These are phyloP conservation scores for Tetraodon nigroviridis DNA, from an alignment of 2,113 vertebrate genomes.

Conservation along the genomic window DNA sequence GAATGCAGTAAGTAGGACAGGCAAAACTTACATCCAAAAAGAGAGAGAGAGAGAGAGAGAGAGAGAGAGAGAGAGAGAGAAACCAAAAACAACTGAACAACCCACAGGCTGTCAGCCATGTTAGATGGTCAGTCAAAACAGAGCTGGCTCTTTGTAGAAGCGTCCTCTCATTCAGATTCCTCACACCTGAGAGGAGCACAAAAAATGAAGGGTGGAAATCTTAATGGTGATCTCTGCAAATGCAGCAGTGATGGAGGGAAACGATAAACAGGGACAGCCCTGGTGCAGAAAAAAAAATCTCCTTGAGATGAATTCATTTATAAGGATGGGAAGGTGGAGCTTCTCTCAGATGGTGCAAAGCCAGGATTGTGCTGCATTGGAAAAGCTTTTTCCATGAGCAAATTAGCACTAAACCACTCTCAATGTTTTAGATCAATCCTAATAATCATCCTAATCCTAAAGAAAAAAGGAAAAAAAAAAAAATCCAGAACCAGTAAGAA, in stretches of 20 bases:
- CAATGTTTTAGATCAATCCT: not conserved
- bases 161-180: slow-evolving; percentile 19
- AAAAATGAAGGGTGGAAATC: slow-evolving; percentile 16
- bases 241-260: slow-evolving; percentile 8
- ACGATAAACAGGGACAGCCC: slow-evolving; percentile 28
- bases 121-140: slow-evolving; percentile 45
- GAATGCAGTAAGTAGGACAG: slow-evolving; percentile 68
- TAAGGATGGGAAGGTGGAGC: slow-evolving; percentile 33
- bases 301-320: slow-evolving; percentile 29
- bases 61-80: not conserved
- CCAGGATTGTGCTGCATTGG: not conserved
- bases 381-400: slow-evolving; percentile 1
- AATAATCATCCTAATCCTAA: no score
- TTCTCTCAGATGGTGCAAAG: not conserved
- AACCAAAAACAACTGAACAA: not conserved
- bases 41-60: slow-evolving; percentile 4
- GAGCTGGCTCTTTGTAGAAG: slow-evolving; percentile 23
- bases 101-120: slow-evolving; percentile 25
- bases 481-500: slow-evolving; percentile 12
- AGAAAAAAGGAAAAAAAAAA: no score
- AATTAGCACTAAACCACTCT: not conserved
- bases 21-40: slow-evolving; percentile 58
- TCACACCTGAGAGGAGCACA: slow-evolving; percentile 28
- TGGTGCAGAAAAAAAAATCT: slow-evolving; percentile 30
- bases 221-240: slow-evolving; percentile 50